Percentiles rank a stretch among this genome's conserved stretches.
These are phyloP conservation scores for Dendroctonus valens DNA, from an alignment of 1,140 invertebrate species.

Conservation along the genomic window DNA sequence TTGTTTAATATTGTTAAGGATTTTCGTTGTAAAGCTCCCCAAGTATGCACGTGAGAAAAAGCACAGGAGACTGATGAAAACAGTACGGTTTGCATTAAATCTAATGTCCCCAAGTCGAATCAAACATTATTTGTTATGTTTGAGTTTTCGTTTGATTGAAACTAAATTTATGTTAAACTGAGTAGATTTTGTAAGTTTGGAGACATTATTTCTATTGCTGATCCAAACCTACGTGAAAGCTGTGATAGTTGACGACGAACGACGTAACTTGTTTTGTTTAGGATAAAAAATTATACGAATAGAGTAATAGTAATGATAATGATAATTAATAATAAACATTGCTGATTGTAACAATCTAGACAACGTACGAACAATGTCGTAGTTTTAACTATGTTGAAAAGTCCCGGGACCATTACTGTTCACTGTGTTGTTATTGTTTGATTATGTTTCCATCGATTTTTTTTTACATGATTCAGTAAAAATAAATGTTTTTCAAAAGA, in stretches of 20 bases:
- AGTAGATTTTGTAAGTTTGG: not conserved
- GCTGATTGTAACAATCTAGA: slow-evolving; percentile 20
- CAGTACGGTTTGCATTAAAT: no score
- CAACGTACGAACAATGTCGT: slow-evolving; percentile 5
- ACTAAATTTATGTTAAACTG: no score
- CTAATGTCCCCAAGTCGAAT: no score
- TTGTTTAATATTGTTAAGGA: no score
- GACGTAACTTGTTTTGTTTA: slow-evolving; percentile 39
- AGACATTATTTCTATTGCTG: not conserved
- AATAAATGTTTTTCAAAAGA: slow-evolving; percentile 19
- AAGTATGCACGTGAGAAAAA: no score
- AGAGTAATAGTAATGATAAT: slow-evolving; percentile 27
- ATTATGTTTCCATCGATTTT: slow-evolving; percentile 22
- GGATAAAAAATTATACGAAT: slow-evolving; percentile 35
- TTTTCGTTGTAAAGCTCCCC: no score
- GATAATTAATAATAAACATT: slow-evolving; percentile 18
- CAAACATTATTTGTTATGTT: no score
- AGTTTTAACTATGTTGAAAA: slow-evolving; percentile 18
- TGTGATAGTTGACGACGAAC: slow-evolving; percentile 44
- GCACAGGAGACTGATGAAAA: no score
- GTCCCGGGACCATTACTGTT: slow-evolving; percentile 22
- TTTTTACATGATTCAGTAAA: slow-evolving; percentile 14
- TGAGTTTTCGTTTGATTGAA: no score
- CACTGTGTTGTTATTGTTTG: slow-evolving; percentile 21
- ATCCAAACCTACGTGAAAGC: slow-evolving; percentile 32